Base-by-base conservation (phyloP, 2,797 vertebrate species). In the Spheniscus humboldti region DNA sequence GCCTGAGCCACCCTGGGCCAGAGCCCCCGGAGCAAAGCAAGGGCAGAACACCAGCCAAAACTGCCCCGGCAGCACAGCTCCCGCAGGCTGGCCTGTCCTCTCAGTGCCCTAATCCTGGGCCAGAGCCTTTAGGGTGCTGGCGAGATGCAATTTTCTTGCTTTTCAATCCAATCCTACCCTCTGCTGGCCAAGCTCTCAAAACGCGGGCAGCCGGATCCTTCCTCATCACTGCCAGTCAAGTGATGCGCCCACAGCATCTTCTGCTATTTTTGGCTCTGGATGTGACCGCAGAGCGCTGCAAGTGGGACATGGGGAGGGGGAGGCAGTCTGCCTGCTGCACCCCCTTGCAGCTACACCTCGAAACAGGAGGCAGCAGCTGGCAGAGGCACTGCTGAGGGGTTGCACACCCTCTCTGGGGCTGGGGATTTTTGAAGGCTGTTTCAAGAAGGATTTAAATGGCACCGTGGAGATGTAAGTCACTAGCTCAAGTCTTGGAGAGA, bases 171-270 rank as follows among this genome's bases (percentile, higher is more conserved):
- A 95, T 90, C 71, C 89, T 92, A 91, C 97, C 96, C 94, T 97
- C 97, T 97, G 74, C 95, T 97, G 97, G 97, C 75, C 72, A 18
- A 55, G 76, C 47, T 59, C 57, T 86, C 19, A 10, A 93, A 96
- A 68, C 33, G 53, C 76, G 9, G 18, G 63, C 53, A 48, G 74
- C 79, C 11, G 56, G 10, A 6, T 53, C 43, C 4, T 0, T 60
- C 73, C 33, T 22, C 37, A 1, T 3, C 6, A 0, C 39, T 1
- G 1, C 33, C 74, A 10, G 77, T 16, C 41, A 7, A 62, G 43
- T 1, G n/a, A 35, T n/a, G 84, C 1, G 1, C 39, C 45, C 5
- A 0, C 22, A 24, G 72, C 27, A 52, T 48, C 78, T 64, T 30
- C 71, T 62, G 45, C 50, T 56, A 2, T 8, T 57, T 39, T 60